Conservation (phyloP, 1,140 invertebrate genomes). For the Cherax quadricarinatus region DNA sequence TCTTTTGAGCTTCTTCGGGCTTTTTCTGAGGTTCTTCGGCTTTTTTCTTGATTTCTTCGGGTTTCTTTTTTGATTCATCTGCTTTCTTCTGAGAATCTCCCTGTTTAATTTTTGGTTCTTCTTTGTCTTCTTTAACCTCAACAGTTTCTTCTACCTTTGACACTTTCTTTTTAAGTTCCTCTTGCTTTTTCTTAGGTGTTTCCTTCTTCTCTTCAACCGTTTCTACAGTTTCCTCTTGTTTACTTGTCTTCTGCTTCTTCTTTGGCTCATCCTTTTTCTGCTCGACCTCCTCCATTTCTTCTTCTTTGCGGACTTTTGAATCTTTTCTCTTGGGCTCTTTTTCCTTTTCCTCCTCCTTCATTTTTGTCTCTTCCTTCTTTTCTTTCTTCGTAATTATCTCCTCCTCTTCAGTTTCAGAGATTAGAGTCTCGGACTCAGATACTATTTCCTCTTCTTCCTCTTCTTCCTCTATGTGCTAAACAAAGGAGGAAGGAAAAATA, state of each 20-base stretch:
- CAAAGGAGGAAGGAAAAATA: slow-evolving; percentile 33
- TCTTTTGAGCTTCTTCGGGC: slow-evolving; percentile 23
- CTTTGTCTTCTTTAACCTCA: background rate
- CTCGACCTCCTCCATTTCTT: slow-evolving; percentile 45
- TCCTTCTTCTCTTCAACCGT: slow-evolving; percentile 30
- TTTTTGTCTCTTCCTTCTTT: background rate
- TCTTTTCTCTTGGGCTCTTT: slow-evolving; percentile 30
- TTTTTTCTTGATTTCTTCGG: slow-evolving; percentile 34
- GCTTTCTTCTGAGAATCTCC: slow-evolving; percentile 17
- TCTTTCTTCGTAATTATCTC: background rate
- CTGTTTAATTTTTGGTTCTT: slow-evolving; percentile 13
- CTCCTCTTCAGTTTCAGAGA: slow-evolving; percentile 38
- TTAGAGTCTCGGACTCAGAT: slow-evolving; percentile 32
- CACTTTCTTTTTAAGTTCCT: slow-evolving; percentile 37
- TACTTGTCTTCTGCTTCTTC: slow-evolving; percentile 35
- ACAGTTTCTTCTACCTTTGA: slow-evolving; percentile 27
- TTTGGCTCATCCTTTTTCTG: slow-evolving; percentile 40
- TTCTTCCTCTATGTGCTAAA: slow-evolving; percentile 59
- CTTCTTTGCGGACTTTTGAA: slow-evolving; percentile 25
- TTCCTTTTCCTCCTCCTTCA: slow-evolving; percentile 30
- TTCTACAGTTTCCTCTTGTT: slow-evolving; percentile 29
- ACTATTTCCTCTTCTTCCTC: slow-evolving; percentile 46
- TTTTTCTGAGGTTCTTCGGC: slow-evolving; percentile 1
- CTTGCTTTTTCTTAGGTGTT: slow-evolving; percentile 36
- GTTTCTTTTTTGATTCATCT: slow-evolving; percentile 41